These are phyloP conservation scores for Zosterops pallidus DNA, from an alignment of 2,113 vertebrate genomes.

Conservation along the genomic window DNA sequence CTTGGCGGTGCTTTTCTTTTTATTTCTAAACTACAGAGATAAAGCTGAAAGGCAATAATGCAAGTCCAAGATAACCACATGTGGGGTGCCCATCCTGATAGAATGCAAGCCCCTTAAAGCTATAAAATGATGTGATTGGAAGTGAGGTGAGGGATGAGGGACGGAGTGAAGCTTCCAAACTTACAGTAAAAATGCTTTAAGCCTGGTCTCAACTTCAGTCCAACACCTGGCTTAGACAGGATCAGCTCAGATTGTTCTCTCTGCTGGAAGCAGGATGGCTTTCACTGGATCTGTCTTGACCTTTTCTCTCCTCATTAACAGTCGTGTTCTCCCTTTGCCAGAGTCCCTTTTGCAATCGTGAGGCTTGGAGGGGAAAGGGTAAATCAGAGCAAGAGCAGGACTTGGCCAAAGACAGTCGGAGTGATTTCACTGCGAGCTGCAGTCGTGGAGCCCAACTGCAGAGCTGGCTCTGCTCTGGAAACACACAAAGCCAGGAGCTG, in stretches of 20 bases:
- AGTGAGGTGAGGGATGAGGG: background rate
- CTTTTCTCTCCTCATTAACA: background rate
- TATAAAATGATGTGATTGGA: background rate
- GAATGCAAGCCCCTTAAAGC: background rate
- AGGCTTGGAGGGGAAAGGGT: background rate
- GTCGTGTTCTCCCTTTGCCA: background rate
- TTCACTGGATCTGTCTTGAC: background rate
- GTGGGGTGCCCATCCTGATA: background rate
- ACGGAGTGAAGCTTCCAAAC: background rate
- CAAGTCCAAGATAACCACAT: background rate
- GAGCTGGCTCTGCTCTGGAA: background rate
- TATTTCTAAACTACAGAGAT: background rate
- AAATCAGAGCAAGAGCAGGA: background rate
- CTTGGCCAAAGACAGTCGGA: background rate
- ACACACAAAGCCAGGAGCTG: background rate
- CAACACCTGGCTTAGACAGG: background rate
- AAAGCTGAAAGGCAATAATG: constrained; percentile 14
- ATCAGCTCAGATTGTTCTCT: background rate
- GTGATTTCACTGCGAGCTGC: background rate
- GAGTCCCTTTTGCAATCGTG: background rate
- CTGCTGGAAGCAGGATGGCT: background rate
- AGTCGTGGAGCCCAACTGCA: background rate
- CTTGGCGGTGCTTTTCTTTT: background rate
- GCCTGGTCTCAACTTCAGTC: background rate
- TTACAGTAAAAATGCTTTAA: background rate